Base-by-base conservation (phyloP, 1,140 invertebrate species). In the Drosophila lowei region DNA sequence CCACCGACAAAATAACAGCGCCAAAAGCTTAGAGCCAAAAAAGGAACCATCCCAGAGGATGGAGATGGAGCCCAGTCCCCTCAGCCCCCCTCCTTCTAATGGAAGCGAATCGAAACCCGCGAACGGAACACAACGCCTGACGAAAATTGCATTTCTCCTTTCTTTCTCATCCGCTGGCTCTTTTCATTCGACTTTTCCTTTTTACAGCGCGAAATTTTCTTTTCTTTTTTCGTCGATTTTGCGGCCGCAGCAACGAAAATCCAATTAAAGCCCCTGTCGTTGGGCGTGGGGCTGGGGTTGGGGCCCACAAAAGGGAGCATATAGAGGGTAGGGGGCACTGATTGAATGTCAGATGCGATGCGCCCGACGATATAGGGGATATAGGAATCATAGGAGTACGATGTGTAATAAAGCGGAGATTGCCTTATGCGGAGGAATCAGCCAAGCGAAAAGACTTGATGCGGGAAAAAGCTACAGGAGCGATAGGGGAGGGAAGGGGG, bases 71-170 rank as follows among this genome's bases (percentile, higher is more conserved):
- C 6, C 28, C 28, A 6, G 28, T 6, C 28, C 50, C 30, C 15
- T 5, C 2, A 13, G 1, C 49, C 1, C 7, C 0, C n/a, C 49
- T 3, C 7, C 1, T 16, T 30, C 25, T 3, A 78, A 79, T 83
- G 79, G 23, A 25, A 25, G 23, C 66, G 66, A 68, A 68, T 70
- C 64, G 52, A 81, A 72, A 81, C 77, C 64, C 72, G 77, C 78
- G 75, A 38, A 38, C 34, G 34, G 11, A 38, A 38, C 34, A 11
- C 11, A 38, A 60, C 78, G 84, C 84, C 83, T 88, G 83, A 88
- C 79, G 83, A 88, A 88, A 88, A 88, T 88, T 88, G 83, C 83
- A 88, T 79, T 88, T 86, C 78, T 81, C 73, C 49, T 79, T 76
- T 61, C 70, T 56, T 62, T 71, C 21, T 38, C 15, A 38, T 41